Evolutionary conservation across 2,888 invertebrate genomes (phyloP), one percentile per base, ranked within the genome.

Genomic region (Notocelia uddmanniana): DNA sequence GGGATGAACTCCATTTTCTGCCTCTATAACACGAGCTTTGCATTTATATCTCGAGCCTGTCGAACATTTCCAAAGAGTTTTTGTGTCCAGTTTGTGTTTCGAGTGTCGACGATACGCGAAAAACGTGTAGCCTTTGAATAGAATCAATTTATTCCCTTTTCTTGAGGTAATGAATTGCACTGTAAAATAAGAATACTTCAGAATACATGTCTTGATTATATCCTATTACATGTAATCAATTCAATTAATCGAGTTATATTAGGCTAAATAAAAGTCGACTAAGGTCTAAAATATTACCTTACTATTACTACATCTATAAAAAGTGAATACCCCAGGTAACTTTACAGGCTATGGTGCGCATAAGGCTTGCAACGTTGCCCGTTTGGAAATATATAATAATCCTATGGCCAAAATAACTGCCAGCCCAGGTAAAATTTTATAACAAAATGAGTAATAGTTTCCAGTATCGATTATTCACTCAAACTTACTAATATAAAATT

Each of bases 41-140:
- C 68, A 68, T 18, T 52, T 59, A 5, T 37, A n/a, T n/a, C n/a
- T 18, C 18, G 48, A 50, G 10, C 59, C 50, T 3, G 59, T 68
- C 3, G 68, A 68, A 41, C 68, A 68, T 5, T 37, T 41, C 68
- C 68, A 68, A 2, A 52, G 34, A 18, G 23, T 2, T 15, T 37
- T 41, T 34, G 50, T n/a, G 9, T 52, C 68, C 3, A 31, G 3
- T 31, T 31, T 31, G 31, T 31, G 8, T 31, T 26, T 60, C 0
- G 34, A 9, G 8, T 19, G 63, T 9, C 63, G 50, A 9, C 52
- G 68, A 13, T 57, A 57, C 18, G 37, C 59, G 18, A 37, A 60
- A 15, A 23, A 60, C 3, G 52, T 68, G 41, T 68, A 68, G 3
- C 52, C 59, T 26, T 41, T 60, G 52, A 23, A 52, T 1, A 59